Percentiles rank a stretch among this genome's conserved stretches.
These are phyloP conservation scores for Lemur catta DNA, from an alignment of 2,797 vertebrate species.

Conservation along the genomic window DNA sequence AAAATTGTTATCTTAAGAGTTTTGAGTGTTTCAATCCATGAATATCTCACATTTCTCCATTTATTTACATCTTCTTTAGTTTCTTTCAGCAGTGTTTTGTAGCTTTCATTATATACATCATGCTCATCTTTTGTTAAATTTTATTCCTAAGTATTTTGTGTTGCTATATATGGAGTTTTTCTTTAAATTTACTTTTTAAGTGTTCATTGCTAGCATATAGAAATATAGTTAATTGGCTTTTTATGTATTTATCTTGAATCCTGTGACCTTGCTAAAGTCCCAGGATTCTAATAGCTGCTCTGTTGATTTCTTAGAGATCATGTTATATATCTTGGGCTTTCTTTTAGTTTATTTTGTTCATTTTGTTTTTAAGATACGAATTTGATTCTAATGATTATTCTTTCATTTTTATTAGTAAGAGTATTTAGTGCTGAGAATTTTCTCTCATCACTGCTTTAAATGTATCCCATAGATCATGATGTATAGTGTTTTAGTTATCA, in stretches of 20 bases:
- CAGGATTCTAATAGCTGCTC: not conserved
- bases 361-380: not conserved
- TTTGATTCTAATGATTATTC: not conserved
- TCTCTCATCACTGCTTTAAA: not conserved
- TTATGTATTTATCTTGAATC: not conserved
- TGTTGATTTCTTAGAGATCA: not conserved
- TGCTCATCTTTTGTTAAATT: not conserved
- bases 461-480: not conserved
- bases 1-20: not conserved
- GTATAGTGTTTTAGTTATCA: not conserved
- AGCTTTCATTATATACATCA: not conserved
- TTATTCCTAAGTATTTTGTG: constrained; percentile 1
- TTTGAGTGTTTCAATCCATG: not conserved
- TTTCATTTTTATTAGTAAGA: constrained; percentile 19
- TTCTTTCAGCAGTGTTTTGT: not conserved
- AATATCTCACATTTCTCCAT: not conserved
- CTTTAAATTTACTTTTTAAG: not conserved
- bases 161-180: not conserved
- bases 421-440: not conserved
- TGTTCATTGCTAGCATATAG: not conserved
- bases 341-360: not conserved
- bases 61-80: not conserved
- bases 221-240: not conserved
- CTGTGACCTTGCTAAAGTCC: not conserved
- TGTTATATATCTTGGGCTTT: not conserved